Evolutionary conservation across 1,140 invertebrate species (phyloP).

Genomic region (Leptopilina clavipes): DNA sequence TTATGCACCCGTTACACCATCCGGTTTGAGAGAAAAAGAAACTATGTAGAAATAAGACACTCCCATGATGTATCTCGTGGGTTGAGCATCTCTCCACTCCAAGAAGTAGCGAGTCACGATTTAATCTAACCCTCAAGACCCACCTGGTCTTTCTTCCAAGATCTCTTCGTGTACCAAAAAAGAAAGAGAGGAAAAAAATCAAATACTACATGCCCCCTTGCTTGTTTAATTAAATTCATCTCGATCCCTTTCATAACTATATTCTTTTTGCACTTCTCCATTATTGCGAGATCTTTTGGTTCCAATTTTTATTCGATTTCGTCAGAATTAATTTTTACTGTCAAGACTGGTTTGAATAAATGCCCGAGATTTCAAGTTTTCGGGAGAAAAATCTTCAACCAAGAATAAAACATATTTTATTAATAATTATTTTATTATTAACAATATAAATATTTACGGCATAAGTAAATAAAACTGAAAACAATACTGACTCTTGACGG

Average conservation of each 20-base stretch:
- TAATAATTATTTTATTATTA: no score
- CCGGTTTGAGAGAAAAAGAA: background rate
- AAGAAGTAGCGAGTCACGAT: conserved; percentile 31
- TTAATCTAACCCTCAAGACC: conserved; percentile 25
- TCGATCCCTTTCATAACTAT: background rate
- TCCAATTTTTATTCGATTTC: no score
- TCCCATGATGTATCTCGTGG: conserved; percentile 29
- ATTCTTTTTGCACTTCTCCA: background rate
- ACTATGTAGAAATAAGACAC: conserved; percentile 32
- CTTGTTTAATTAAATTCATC: conserved; percentile 27
- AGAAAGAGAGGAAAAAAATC: conserved; percentile 3
- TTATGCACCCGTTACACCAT: conserved; percentile 33
- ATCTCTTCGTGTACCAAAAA: background rate
- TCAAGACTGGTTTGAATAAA: no score
- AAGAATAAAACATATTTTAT: no score
- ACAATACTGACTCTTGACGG: no score
- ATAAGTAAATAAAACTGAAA: no score
- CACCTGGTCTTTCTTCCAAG: conserved; percentile 27
- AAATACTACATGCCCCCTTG: background rate
- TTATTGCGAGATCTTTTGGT: no score
- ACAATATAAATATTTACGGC: no score
- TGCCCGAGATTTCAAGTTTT: no score
- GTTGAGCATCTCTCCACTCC: conserved; percentile 1
- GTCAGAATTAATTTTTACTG: no score
- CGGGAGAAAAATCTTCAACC: no score